Conservation (phyloP, 1,140 invertebrate species). For the Pseudomyrmex pallidus region DNA sequence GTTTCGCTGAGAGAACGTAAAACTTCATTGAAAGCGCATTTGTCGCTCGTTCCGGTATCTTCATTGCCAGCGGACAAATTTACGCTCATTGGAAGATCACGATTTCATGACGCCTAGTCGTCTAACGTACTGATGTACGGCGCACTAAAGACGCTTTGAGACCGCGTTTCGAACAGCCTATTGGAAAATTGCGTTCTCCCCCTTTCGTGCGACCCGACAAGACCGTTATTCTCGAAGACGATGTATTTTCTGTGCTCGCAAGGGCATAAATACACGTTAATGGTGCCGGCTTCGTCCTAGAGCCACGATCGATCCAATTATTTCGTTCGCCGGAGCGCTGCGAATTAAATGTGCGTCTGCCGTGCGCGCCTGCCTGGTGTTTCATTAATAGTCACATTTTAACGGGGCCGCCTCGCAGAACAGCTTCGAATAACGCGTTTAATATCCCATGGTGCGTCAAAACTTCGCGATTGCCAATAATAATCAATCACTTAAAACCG, state of each 20-base stretch:
- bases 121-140: constrained; percentile 65
- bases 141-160: constrained; percentile 59
- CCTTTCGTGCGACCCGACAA: not conserved
- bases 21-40: constrained; percentile 54
- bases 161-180: constrained; percentile 60
- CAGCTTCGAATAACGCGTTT: constrained; percentile 5
- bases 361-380: constrained; percentile 18
- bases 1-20: constrained; percentile 53
- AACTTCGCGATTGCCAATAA: constrained; percentile 34
- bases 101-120: constrained; percentile 69
- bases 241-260: constrained; percentile 55
- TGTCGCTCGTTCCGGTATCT: constrained; percentile 35
- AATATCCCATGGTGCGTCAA: constrained; percentile 5
- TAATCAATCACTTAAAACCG: constrained; percentile 31
- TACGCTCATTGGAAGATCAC: constrained; percentile 72
- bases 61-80: constrained; percentile 56
- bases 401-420: not conserved
- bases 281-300: constrained; percentile 35
- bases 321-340: constrained; percentile 22
- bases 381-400: constrained; percentile 49
- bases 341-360: constrained; percentile 50
- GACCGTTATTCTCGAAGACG: constrained; percentile 57
- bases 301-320: constrained; percentile 62
- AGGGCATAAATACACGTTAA: constrained; percentile 69
- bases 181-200: constrained; percentile 61